These are phyloP conservation scores for Lagria hirta DNA, from an alignment of 2,888 invertebrate species.

Conservation along the genomic window DNA sequence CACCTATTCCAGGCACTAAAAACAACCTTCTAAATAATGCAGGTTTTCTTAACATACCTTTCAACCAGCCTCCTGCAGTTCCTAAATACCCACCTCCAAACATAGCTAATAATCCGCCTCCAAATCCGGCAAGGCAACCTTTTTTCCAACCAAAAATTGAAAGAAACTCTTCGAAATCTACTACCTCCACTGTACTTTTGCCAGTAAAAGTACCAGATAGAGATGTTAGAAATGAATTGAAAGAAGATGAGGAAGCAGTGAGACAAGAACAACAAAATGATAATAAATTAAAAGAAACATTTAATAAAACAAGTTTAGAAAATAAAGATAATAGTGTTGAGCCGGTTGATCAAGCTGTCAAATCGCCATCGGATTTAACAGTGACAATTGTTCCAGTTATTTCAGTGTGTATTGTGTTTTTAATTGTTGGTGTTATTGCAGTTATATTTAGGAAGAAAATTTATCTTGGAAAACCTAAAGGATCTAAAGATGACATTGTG, in stretches of 20 bases:
- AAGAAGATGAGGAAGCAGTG: slow-evolving; percentile 9
- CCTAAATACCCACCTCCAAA: slow-evolving; percentile 32
- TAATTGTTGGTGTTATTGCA: slow-evolving; percentile 67
- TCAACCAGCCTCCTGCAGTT: slow-evolving; percentile 34
- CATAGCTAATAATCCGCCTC: slow-evolving; percentile 40
- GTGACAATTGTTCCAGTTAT: slow-evolving; percentile 71
- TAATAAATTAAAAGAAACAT: slow-evolving; percentile 31
- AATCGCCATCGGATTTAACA: slow-evolving; percentile 59
- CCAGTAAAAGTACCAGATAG: slow-evolving; percentile 22
- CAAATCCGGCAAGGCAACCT: slow-evolving; percentile 30
- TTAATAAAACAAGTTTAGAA: too few relatives aligned
- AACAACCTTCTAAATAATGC: slow-evolving; percentile 20
- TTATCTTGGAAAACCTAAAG: slow-evolving; percentile 64
- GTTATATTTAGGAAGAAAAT: slow-evolving; percentile 73
- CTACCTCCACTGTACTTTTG: slow-evolving; percentile 18
- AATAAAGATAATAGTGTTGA: too few relatives aligned
- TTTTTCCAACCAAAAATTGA: slow-evolving; percentile 36
- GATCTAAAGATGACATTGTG: slow-evolving; percentile 75
- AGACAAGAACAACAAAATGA: slow-evolving; percentile 13
- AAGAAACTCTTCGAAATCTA: slow-evolving; percentile 13
- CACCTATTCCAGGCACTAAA: slow-evolving; percentile 27
- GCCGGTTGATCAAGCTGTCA: slow-evolving; percentile 51
- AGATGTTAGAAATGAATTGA: slow-evolving; percentile 21
- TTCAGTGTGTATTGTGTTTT: slow-evolving; percentile 68
- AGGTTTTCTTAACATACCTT: slow-evolving; percentile 31